These are phyloP conservation scores for Helleia helle DNA, from an alignment of 2,888 invertebrate species.

Conservation along the genomic window DNA sequence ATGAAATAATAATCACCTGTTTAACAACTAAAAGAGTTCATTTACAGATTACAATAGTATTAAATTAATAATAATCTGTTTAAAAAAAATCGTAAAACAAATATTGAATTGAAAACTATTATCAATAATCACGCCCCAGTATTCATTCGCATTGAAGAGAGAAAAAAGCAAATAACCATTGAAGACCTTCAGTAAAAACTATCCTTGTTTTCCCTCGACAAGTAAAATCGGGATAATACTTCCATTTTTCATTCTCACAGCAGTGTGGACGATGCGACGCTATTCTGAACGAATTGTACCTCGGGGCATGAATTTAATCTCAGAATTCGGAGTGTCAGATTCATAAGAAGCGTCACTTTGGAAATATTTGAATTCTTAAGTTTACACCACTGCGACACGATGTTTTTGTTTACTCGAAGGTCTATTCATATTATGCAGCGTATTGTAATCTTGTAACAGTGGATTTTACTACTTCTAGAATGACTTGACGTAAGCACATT, in stretches of 20 bases:
- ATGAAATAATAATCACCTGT: too few relatives aligned
- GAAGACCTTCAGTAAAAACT: slow-evolving; percentile 30
- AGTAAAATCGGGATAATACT: slow-evolving; percentile 60
- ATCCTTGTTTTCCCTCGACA: slow-evolving; percentile 47
- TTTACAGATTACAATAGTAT: too few relatives aligned
- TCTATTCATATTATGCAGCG: too few relatives aligned
- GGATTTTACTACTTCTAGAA: too few relatives aligned
- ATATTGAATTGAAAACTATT: not conserved
- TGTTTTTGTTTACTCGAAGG: slow-evolving; percentile 27
- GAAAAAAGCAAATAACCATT: slow-evolving; percentile 5
- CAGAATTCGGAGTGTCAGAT: slow-evolving; percentile 57
- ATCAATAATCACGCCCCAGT: not conserved
- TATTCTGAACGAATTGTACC: slow-evolving; percentile 60
- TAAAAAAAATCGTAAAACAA: not conserved
- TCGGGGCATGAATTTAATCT: slow-evolving; percentile 71
- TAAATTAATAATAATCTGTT: not conserved
- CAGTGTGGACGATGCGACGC: slow-evolving; percentile 56
- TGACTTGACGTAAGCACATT: too few relatives aligned
- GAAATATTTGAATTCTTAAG: slow-evolving; percentile 21
- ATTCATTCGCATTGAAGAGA: slow-evolving; percentile 5
- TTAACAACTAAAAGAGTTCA: too few relatives aligned
- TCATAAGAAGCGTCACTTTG: slow-evolving; percentile 55
- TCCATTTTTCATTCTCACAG: slow-evolving; percentile 57
- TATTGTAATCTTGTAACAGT: too few relatives aligned
- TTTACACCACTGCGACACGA: not conserved